Conservation (phyloP, 2,797 vertebrate genomes). For the Myoxocephalus aenaeus region DNA sequence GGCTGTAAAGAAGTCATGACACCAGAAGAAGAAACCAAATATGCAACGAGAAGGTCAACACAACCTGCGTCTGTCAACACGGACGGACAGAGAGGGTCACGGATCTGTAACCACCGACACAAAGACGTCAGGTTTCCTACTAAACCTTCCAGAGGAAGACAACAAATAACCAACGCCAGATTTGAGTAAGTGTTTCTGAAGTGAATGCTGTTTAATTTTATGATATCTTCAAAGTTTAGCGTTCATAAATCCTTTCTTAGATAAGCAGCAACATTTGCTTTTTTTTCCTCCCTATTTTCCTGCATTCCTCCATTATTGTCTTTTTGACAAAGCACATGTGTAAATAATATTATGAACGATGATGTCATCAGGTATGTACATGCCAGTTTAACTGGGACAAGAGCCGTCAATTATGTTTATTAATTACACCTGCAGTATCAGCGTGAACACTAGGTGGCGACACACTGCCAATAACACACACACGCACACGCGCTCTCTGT, state of each 20-base stretch:
- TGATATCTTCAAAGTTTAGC: not conserved
- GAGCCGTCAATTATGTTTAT: not conserved
- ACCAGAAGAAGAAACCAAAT: not conserved
- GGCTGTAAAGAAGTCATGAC: conserved; percentile 12
- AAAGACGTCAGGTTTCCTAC: not conserved
- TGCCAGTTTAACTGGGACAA: not conserved
- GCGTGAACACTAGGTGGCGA: conserved; percentile 41
- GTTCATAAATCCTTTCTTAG: not conserved
- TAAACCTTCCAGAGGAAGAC: not conserved
- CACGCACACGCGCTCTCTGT: not conserved
- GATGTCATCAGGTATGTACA: not conserved
- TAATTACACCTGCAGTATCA: not conserved
- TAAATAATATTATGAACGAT: not conserved
- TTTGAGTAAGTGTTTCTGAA: not conserved
- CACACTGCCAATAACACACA: conserved; percentile 16
- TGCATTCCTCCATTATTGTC: not conserved
- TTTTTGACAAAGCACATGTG: not conserved
- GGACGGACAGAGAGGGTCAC: conserved; percentile 4
- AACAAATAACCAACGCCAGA: not conserved
- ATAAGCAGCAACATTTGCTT: not conserved
- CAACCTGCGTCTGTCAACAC: conserved; percentile 15
- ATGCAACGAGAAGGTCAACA: conserved; percentile 3
- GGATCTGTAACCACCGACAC: not conserved
- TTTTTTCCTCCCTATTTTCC: too few relatives aligned
- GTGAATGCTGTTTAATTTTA: not conserved